Conservation (phyloP, 1,140 invertebrate species). For the Grapholita molesta region DNA sequence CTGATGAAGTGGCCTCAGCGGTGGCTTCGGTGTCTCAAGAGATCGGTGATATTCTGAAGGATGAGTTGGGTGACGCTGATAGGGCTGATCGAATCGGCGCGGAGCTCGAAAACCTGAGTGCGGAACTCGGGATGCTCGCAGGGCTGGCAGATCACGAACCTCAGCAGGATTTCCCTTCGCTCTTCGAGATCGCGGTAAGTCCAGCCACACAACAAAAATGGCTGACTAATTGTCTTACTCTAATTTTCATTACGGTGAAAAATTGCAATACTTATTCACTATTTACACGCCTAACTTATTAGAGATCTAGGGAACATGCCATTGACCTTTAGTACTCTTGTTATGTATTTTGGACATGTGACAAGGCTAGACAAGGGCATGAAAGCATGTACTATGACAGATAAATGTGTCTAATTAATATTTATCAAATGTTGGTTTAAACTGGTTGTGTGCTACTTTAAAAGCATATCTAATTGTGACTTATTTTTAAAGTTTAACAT, state of each 20-base stretch:
- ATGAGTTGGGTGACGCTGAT: constrained; percentile 63
- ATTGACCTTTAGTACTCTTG: constrained; percentile 37
- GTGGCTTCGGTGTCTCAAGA: constrained; percentile 67
- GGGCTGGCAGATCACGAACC: constrained; percentile 57
- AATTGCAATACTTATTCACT: background rate
- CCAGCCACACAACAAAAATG: constrained; percentile 26
- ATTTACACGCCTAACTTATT: constrained; percentile 16
- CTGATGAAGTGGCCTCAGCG: constrained; percentile 61
- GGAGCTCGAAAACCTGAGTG: constrained; percentile 60
- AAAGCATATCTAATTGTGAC: background rate
- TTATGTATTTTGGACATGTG: constrained; percentile 10
- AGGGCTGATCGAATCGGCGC: constrained; percentile 63
- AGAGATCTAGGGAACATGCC: constrained; percentile 36
- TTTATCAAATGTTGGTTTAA: background rate
- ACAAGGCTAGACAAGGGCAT: constrained; percentile 12
- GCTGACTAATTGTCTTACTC: constrained; percentile 27
- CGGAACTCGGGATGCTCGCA: constrained; percentile 59
- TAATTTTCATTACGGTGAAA: constrained; percentile 1
- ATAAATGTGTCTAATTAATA: constrained; percentile 3
- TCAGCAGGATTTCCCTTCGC: constrained; percentile 61
- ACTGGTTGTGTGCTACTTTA: background rate
- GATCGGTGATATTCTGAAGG: constrained; percentile 67
- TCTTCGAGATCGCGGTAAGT: constrained; percentile 67
- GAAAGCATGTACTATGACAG: background rate
- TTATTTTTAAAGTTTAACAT: background rate